Evolutionary conservation across 2,113 vertebrate genomes (phyloP).

Genomic region (Herpailurus yagouaroundi): DNA sequence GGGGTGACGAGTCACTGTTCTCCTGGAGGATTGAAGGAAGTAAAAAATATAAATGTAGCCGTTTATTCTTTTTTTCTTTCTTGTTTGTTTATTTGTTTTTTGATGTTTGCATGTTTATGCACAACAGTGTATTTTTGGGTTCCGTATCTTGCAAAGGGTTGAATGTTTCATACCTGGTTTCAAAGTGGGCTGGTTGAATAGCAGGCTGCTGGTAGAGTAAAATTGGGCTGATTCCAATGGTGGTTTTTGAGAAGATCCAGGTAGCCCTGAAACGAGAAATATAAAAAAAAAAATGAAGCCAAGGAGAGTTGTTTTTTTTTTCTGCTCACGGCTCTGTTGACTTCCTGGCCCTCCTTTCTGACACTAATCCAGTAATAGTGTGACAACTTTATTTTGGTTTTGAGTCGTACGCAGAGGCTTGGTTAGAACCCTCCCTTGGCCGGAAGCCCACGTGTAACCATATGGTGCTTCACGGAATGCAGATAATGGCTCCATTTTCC

Average conservation of each 20-base stretch:
- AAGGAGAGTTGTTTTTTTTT: neutral
- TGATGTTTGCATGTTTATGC: neutral
- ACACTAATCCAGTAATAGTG: neutral
- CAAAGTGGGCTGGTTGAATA: neutral
- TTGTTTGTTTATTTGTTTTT: neutral
- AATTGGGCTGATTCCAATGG: neutral
- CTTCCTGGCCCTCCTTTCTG: neutral
- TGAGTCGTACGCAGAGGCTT: conserved; percentile 32
- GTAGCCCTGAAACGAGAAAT: neutral
- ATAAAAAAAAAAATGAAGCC: neutral
- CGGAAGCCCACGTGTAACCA: neutral
- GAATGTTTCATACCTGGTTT: neutral
- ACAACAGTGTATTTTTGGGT: neutral
- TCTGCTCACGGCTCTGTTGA: neutral
- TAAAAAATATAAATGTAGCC: neutral
- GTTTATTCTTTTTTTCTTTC: neutral
- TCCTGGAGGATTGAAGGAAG: neutral
- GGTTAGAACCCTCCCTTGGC: conserved; percentile 59
- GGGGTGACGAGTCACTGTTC: neutral
- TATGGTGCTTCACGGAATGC: conserved; percentile 37
- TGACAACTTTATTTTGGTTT: neutral
- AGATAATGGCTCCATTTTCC: conserved; percentile 57
- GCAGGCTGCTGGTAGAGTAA: neutral
- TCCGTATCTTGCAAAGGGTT: neutral
- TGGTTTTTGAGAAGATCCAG: neutral